phyloP scores from a whole-genome alignment of 2,888 invertebrate genomes.

The Abscondita cerata region DNA sequence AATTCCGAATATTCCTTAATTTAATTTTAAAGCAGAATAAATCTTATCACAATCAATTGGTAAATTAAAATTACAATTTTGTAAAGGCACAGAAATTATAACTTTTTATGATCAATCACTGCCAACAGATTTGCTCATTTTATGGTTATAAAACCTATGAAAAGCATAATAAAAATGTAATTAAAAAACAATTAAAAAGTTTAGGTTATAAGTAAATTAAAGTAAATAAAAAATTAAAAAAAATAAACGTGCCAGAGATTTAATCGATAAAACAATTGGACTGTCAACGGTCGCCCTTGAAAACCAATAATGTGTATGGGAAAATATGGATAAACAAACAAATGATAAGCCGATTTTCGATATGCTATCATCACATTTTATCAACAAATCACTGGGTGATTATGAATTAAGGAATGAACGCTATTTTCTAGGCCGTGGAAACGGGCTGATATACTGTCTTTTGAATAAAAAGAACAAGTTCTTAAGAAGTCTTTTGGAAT shows the following conservation, averaged over 20 bases:
- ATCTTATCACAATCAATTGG: too few species aligned
- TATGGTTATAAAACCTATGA: too few species aligned
- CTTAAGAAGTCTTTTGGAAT: constrained; percentile 27
- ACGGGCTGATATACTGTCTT: constrained; percentile 15
- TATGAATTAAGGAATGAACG: not conserved
- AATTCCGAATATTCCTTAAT: too few species aligned
- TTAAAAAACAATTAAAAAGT: too few species aligned
- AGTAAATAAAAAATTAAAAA: not conserved
- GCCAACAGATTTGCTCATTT: too few species aligned
- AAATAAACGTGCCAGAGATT: constrained; percentile 24
- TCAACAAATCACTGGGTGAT: not conserved
- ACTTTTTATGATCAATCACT: too few species aligned
- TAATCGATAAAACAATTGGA: constrained; percentile 13
- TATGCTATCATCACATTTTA: not conserved
- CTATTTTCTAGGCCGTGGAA: not conserved
- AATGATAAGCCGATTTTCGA: constrained; percentile 5
- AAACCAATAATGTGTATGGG: constrained; percentile 31
- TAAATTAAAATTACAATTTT: too few species aligned
- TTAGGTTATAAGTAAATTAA: too few species aligned
- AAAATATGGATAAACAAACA: constrained; percentile 21
- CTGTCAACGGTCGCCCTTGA: constrained; percentile 33
- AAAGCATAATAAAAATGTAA: too few species aligned
- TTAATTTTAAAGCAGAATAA: too few species aligned
- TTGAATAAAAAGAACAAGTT: constrained; percentile 30
- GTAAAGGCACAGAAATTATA: too few species aligned